Conservation (phyloP, 2,113 vertebrate genomes). For the Montifringilla adamsi region DNA sequence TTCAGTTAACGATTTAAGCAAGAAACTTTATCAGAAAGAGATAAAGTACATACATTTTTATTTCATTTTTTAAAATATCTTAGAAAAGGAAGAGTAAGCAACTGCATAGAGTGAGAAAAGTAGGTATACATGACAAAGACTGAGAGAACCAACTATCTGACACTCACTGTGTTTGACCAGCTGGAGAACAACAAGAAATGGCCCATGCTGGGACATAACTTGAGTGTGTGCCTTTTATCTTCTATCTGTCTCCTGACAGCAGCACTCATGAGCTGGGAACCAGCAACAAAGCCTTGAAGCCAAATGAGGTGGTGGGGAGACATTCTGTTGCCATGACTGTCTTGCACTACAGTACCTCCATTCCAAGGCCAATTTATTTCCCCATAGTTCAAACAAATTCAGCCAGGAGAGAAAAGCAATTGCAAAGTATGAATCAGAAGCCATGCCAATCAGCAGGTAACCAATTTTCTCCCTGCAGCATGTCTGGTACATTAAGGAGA, state of each 20-base stretch:
- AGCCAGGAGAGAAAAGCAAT: neutral
- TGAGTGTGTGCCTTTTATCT: neutral
- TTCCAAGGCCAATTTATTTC: neutral
- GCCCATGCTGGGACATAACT: neutral
- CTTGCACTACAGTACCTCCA: neutral
- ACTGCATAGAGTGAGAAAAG: neutral
- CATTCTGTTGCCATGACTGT: neutral
- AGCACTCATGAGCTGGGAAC: neutral
- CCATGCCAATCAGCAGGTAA: neutral
- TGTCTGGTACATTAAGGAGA: neutral
- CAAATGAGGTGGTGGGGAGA: neutral
- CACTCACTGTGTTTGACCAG: neutral
- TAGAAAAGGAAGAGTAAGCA: neutral
- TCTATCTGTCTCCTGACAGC: neutral
- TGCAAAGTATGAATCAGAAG: neutral
- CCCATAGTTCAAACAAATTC: neutral
- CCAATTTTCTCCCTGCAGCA: neutral
- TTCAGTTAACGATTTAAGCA: neutral
- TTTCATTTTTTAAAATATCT: neutral
- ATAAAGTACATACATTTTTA: neutral
- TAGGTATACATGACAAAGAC: neutral
- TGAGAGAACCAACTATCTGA: neutral
- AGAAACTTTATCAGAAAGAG: neutral
- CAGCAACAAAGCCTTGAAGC: neutral
- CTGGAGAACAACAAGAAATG: neutral